phyloP scores from a whole-genome alignment of 2,113 vertebrate genomes.

The Eurystomus gularis region DNA sequence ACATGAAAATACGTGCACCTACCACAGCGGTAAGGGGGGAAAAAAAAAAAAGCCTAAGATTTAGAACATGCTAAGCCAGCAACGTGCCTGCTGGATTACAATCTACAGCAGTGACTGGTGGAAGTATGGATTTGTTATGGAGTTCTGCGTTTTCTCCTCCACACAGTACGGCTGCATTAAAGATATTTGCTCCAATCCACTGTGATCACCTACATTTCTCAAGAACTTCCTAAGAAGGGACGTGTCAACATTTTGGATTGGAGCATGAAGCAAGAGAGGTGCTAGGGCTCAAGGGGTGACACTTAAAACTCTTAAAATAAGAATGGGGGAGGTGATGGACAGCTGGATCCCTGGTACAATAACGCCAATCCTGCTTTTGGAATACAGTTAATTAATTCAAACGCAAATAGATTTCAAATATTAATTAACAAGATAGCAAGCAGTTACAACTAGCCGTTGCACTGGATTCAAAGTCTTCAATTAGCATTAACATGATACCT shows the following conservation, averaged over 20 bases:
- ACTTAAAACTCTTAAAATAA: background rate
- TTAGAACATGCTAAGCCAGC: background rate
- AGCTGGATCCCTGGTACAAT: background rate
- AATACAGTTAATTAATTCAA: background rate
- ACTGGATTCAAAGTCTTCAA: background rate
- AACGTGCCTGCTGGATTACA: background rate
- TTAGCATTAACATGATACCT: background rate
- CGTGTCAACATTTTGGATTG: background rate
- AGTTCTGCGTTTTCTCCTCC: background rate
- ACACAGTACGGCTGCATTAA: background rate
- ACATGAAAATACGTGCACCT: background rate
- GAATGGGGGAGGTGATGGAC: background rate
- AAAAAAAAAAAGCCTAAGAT: background rate
- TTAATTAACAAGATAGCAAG: background rate
- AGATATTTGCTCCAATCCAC: background rate
- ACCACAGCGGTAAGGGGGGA: background rate
- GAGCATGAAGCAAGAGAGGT: background rate
- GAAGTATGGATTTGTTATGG: background rate
- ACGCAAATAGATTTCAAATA: background rate
- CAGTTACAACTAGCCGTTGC: background rate
- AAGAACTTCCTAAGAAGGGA: background rate
- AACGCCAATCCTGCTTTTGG: background rate
- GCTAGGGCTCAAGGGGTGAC: background rate
- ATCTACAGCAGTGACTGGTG: background rate
- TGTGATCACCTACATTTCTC: background rate